Percentiles rank a stretch among this genome's conserved stretches.
Evolutionary conservation across 2,888 invertebrate species (phyloP).

Genomic region (Neoitamus cyanurus): DNA sequence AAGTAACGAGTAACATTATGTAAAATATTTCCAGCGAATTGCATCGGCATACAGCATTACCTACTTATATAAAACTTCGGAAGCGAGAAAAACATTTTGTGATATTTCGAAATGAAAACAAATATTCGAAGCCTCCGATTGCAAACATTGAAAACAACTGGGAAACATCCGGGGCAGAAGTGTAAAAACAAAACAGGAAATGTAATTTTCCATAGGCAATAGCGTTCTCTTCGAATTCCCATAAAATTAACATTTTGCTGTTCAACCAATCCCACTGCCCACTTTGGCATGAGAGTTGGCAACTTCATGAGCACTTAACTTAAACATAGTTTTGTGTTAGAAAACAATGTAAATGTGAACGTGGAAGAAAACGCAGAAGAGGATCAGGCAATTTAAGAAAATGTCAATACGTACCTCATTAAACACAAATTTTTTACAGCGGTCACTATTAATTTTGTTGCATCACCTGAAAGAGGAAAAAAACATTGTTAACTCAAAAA

Average conservation of each 20-base stretch:
- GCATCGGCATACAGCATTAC: not conserved
- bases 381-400: not conserved
- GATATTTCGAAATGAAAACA: not conserved
- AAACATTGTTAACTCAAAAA: not conserved
- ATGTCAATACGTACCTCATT: conserved; percentile 19
- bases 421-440: conserved; percentile 21
- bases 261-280: not conserved
- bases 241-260: not conserved
- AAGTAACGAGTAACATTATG: too few relatives aligned
- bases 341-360: not conserved
- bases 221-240: not conserved
- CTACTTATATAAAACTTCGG: not conserved
- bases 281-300: not conserved
- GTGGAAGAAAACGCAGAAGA: not conserved
- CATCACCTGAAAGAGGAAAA: conserved; percentile 25
- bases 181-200: not conserved
- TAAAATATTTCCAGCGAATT: not conserved
- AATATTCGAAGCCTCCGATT: not conserved
- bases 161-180: not conserved
- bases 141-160: not conserved
- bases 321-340: not conserved
- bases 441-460: conserved; percentile 30
- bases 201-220: not conserved
- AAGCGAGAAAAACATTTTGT: not conserved
- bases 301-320: not conserved